These are phyloP conservation scores for Coluber constrictor DNA, from an alignment of 2,797 vertebrate genomes.

Conservation along the genomic window DNA sequence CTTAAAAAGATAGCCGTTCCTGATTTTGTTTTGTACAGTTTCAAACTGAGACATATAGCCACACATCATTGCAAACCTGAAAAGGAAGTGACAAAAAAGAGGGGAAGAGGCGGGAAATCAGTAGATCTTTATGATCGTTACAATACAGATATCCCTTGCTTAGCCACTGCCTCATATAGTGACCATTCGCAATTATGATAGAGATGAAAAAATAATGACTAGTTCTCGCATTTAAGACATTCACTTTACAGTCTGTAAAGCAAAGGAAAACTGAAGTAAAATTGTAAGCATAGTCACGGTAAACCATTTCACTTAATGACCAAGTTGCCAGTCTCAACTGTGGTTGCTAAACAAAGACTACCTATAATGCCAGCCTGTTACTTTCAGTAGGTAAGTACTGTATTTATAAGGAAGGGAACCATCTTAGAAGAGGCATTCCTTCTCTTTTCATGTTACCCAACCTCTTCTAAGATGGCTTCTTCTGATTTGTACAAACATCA, in stretches of 20 bases:
- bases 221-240: not conserved
- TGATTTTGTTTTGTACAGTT: conserved; percentile 93
- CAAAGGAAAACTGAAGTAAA: not conserved
- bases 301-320: not conserved
- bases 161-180: not conserved
- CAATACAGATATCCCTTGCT: not conserved
- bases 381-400: not conserved
- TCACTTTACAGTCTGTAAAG: not conserved
- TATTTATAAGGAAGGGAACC: not conserved
- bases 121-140: not conserved
- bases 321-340: not conserved
- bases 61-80: conserved; percentile 94
- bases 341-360: not conserved
- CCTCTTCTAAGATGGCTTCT: not conserved
- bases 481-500: not conserved
- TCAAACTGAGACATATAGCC: conserved; percentile 92
- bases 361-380: not conserved
- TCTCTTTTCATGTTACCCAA: not conserved
- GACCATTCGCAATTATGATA: not conserved
- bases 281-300: not conserved
- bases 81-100: conserved; percentile 38
- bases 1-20: conserved; percentile 93
- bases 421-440: not conserved
- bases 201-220: not conserved
- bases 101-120: not conserved